Evolutionary conservation across 2,113 vertebrate species (phyloP).

Genomic region (mouse (Mus musculus)): DNA sequence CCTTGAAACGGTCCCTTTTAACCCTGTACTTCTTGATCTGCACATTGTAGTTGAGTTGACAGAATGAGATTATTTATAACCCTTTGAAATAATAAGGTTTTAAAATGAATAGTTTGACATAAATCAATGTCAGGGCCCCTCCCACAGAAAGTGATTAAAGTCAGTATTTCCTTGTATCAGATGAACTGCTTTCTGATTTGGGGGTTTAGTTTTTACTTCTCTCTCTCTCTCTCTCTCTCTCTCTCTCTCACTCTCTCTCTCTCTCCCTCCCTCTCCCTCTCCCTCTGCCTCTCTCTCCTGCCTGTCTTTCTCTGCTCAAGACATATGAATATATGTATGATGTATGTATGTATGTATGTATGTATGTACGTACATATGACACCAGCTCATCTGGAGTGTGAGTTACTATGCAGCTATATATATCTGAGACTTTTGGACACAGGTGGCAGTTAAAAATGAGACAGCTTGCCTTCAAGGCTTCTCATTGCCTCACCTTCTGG

Average conservation of each 20-base stretch:
- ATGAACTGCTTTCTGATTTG: accelerated
- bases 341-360: not conserved
- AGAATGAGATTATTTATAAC: not conserved
- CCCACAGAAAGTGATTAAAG: no score
- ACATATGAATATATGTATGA: not conserved
- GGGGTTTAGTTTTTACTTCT: not conserved
- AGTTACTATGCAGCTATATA: not conserved
- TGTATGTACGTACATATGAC: no score
- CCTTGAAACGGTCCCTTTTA: not conserved
- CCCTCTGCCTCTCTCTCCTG: no score
- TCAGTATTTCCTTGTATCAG: accelerated
- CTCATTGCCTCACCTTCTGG: not conserved
- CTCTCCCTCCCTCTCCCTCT: not conserved
- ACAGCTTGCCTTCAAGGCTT: not conserved
- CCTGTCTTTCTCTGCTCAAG: not conserved
- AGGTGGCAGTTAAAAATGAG: not conserved
- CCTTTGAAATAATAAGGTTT: not conserved
- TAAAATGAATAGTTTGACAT: not conserved
- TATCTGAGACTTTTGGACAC: not conserved
- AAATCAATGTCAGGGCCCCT: not conserved
- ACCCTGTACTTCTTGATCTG: not conserved
- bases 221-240: not conserved
- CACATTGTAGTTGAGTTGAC: not conserved
- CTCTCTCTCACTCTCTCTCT: accelerated
- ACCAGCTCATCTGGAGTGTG: not conserved